A percentile compares a stretch with the other conserved stretches of the same genome.
These are phyloP conservation scores for Drosophila repleta DNA, from an alignment of 1,140 invertebrate species.

Conservation along the genomic window DNA sequence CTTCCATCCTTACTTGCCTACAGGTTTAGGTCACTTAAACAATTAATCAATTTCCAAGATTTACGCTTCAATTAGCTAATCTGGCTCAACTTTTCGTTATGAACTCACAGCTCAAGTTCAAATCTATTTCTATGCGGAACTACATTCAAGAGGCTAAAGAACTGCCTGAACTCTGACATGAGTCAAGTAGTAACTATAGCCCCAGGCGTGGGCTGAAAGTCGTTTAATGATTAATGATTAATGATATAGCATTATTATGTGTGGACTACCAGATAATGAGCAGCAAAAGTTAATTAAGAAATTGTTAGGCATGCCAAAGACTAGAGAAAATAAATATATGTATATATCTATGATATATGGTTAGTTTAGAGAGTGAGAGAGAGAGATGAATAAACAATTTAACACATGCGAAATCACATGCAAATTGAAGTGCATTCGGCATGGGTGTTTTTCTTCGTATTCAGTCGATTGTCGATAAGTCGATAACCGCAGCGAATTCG, in stretches of 20 bases:
- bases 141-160: neutral
- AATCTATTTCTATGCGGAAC: too few species aligned
- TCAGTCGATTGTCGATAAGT: conserved; percentile 23
- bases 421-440: conserved; percentile 18
- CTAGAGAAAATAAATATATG: conserved; percentile 20
- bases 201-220: conserved; percentile 1
- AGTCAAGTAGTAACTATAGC: neutral
- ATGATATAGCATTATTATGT: conserved; percentile 19
- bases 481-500: conserved; percentile 32
- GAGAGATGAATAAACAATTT: neutral
- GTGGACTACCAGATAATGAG: conserved; percentile 41
- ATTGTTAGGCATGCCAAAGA: conserved; percentile 61
- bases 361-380: neutral
- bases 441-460: neutral
- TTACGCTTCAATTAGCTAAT: neutral
- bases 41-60: neutral
- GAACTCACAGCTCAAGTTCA: neutral
- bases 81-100: neutral
- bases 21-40: neutral
- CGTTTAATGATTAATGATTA: conserved; percentile 35
- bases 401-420: conserved; percentile 32
- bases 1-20: neutral
- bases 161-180: neutral
- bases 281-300: conserved; percentile 60
- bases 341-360: neutral